These are phyloP conservation scores for Zootoca vivipara DNA, from an alignment of 2,113 vertebrate species.

Conservation along the genomic window DNA sequence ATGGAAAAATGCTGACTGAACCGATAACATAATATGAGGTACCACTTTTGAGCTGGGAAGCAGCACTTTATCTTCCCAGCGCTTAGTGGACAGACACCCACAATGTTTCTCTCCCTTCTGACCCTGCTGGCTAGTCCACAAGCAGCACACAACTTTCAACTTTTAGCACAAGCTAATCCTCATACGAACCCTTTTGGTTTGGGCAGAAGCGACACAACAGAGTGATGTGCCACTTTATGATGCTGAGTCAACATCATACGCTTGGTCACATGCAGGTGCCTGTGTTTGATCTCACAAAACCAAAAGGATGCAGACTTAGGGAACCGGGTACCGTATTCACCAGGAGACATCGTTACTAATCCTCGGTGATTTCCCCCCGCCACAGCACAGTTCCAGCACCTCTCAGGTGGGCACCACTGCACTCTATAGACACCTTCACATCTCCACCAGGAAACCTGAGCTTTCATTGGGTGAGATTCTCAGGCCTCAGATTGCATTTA, in stretches of 20 bases:
- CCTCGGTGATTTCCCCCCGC: too few species aligned
- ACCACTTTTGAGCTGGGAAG: not conserved
- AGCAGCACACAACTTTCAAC: too few species aligned
- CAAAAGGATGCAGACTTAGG: not conserved
- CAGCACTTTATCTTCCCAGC: not conserved
- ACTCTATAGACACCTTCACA: too few species aligned
- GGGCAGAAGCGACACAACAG: not conserved
- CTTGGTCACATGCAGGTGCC: not conserved
- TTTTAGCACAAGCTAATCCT: not conserved
- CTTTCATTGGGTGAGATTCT: too few species aligned
- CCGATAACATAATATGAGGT: not conserved
- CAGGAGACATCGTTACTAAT: not conserved
- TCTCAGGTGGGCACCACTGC: too few species aligned
- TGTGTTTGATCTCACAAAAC: not conserved
- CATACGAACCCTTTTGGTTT: not conserved
- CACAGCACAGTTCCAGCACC: too few species aligned
- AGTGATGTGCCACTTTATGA: not conserved
- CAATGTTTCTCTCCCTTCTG: too few species aligned
- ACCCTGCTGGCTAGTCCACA: too few species aligned
- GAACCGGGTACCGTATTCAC: not conserved
- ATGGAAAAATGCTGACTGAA: not conserved
- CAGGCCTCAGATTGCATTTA: too few species aligned
- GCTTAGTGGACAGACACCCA: not conserved
- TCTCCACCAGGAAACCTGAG: too few species aligned
- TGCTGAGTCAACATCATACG: not conserved